Conservation (phyloP, 2,888 invertebrate genomes). For the Cheilosia urbana region DNA sequence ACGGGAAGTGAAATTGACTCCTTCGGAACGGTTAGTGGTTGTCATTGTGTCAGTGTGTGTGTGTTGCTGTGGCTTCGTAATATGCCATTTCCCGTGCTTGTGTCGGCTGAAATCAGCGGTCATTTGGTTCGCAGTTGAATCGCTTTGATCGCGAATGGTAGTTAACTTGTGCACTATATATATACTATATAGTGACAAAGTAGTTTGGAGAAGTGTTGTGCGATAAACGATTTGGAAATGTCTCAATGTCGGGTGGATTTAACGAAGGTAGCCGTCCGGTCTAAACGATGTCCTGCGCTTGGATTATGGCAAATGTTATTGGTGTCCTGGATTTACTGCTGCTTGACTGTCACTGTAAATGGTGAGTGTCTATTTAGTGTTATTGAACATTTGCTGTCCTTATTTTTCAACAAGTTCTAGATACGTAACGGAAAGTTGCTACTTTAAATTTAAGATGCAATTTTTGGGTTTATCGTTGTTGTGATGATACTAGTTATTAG, state of each 20-base stretch:
- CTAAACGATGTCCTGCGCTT: constrained; percentile 59
- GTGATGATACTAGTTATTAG: too few species aligned
- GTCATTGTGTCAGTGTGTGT: background rate
- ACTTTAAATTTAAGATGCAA: too few species aligned
- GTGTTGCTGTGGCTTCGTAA: constrained; percentile 34
- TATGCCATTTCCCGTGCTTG: constrained; percentile 52
- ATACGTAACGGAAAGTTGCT: too few species aligned
- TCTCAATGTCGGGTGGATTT: constrained; percentile 64
- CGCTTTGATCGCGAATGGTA: constrained; percentile 20
- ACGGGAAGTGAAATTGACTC: constrained; percentile 43
- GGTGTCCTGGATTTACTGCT: constrained; percentile 68
- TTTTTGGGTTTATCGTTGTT: too few species aligned
- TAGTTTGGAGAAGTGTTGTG: constrained; percentile 56
- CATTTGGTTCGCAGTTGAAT: constrained; percentile 65
- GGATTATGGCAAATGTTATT: constrained; percentile 65
- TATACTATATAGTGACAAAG: background rate
- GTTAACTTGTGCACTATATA: background rate
- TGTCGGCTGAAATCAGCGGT: constrained; percentile 66
- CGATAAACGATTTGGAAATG: constrained; percentile 74
- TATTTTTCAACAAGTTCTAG: too few species aligned
- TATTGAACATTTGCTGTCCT: background rate
- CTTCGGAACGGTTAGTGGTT: constrained; percentile 1
- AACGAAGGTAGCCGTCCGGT: constrained; percentile 59
- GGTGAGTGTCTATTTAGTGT: constrained; percentile 52
- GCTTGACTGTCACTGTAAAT: constrained; percentile 63